phyloP scores from a whole-genome alignment of 2,888 invertebrate species.

The Ectemnius cavifrons region DNA sequence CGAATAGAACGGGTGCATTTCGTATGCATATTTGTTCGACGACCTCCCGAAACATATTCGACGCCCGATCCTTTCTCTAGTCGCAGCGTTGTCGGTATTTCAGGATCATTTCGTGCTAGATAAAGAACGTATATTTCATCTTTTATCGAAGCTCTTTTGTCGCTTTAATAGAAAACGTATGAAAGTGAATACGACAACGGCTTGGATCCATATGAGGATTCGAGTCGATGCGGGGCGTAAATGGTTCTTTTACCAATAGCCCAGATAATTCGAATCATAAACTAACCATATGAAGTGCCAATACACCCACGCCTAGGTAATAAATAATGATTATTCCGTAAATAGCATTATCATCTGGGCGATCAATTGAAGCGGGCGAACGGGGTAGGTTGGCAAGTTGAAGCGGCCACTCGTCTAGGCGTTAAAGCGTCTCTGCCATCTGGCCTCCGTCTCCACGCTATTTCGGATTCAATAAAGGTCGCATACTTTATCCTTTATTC shows the following conservation, averaged over 20 bases:
- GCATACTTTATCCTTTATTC: conserved; percentile 54
- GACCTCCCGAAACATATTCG: conserved; percentile 1
- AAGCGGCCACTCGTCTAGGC: conserved; percentile 5
- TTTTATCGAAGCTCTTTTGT: conserved; percentile 35
- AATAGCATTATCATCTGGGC: background rate
- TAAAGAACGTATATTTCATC: conserved; percentile 33
- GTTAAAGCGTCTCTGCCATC: conserved; percentile 23
- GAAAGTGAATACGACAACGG: conserved; percentile 36
- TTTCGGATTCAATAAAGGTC: conserved; percentile 55
- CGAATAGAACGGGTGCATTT: conserved; percentile 7
- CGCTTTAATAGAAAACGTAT: conserved; percentile 16
- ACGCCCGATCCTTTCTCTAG: background rate
- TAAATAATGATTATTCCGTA: background rate
- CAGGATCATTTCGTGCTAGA: conserved; percentile 16
- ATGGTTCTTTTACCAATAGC: conserved; percentile 16
- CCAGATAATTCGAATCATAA: background rate
- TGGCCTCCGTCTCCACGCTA: conserved; percentile 41
- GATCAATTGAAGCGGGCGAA: no score
- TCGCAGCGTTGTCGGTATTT: conserved; percentile 5
- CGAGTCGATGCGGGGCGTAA: conserved; percentile 13
- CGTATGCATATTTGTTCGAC: conserved; percentile 6
- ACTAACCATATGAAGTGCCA: background rate
- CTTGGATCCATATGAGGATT: background rate
- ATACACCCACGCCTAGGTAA: background rate
- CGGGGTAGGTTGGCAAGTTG: background rate